Conservation (phyloP, 2,113 vertebrate species). For the Heterocephalus glaber region DNA sequence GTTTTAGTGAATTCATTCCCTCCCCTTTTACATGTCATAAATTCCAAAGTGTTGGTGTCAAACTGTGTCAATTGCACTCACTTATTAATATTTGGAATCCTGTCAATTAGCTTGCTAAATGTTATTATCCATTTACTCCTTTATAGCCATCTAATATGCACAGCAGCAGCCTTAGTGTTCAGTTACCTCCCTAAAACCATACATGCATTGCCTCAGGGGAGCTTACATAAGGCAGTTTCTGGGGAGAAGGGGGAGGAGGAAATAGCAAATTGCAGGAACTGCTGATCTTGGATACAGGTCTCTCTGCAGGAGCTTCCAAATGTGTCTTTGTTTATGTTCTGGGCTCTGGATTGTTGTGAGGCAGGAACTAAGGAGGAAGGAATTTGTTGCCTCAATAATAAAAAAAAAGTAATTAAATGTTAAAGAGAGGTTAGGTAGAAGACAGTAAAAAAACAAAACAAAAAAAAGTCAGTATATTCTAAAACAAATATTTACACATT, state of each 20-base stretch:
- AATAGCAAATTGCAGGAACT: conserved; percentile 67
- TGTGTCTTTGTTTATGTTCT: conserved; percentile 75
- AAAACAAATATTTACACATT: conserved; percentile 58
- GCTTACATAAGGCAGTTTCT: conserved; percentile 56
- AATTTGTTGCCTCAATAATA: conserved; percentile 71
- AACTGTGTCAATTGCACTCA: conserved; percentile 33
- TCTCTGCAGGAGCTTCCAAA: conserved; percentile 73
- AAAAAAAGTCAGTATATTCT: neutral
- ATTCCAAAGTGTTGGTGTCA: conserved; percentile 69
- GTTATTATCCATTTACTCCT: conserved; percentile 41
- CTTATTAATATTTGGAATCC: conserved; percentile 64
- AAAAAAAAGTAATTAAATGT: conserved; percentile 66
- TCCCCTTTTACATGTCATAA: conserved; percentile 49
- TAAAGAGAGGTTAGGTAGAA: conserved; percentile 52
- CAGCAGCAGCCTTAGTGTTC: neutral
- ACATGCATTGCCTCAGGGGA: neutral
- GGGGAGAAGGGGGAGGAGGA: conserved; percentile 13
- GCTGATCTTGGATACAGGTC: conserved; percentile 68
- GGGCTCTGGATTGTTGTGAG: conserved; percentile 37
- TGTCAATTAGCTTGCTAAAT: conserved; percentile 62
- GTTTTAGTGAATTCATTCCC: neutral
- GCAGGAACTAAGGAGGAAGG: conserved; percentile 61
- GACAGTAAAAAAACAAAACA: neutral
- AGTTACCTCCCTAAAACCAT: neutral
- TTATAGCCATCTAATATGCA: neutral